Base-by-base conservation (phyloP, 2,888 invertebrate genomes). In the Capitulum mitella region DNA sequence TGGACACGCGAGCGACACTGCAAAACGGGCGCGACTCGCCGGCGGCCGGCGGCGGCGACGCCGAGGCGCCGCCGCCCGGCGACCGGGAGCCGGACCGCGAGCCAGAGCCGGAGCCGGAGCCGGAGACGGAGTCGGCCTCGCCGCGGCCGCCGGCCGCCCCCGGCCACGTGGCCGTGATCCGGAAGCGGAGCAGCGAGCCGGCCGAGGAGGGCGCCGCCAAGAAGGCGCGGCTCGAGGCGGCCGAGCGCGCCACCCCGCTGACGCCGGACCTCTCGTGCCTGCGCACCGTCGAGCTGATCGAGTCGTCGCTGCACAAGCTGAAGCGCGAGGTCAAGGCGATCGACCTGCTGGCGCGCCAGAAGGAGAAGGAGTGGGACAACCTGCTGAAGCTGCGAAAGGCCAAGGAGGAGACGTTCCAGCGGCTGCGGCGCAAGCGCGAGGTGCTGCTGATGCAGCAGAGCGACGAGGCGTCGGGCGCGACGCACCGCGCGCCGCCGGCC, bases 331-430 rank as follows among this genome's bases (percentile, higher is more conserved):
- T 46, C 43, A 76, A 80, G 82, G 80, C 79, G 1, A 34, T 82
- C 74, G 81, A 81, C 32, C 77, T 80, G 51, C 75, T 80, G 43
- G 37, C 81, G 10, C 78, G 79, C 51, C 80, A 80, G 78, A 82
- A 82, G 51, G 82, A 82, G 75, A 80, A 81, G 64, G 82, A 82
- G 70, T 82, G 82, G 82, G 81, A 82, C 74, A 70, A 78, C 8
- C 76, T 82, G 22, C 78, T 82, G 1, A 79, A 81, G 40, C 48
- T 80, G 12, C 81, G 79, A 51, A 82, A 82, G 40, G 77, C 79
- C 26, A 82, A 82, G 64, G 81, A 82, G 54, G 82, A 82, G 34
- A 64, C 80, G 32, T 79, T 78, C 40, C 58, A 78, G 32, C 79
- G 80, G 22, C 75, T 81, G 6, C 79, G 78, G n/a, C 70, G 81